Conservation (phyloP, 92 coral and sea anemone genomes). For the Epizoanthus scotinus region DNA sequence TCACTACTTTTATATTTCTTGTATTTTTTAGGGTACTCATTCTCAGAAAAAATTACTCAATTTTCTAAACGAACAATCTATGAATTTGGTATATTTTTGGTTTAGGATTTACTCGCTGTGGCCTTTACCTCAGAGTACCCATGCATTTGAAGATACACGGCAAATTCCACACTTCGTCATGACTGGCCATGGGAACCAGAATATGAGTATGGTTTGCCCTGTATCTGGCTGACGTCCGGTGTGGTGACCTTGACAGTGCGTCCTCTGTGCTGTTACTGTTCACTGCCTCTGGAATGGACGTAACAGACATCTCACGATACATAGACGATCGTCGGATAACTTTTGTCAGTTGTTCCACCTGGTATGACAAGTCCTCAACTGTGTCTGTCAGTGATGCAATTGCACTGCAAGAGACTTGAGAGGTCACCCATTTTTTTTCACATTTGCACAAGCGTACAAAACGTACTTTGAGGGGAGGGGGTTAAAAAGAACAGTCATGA, state of each 20-base stretch:
- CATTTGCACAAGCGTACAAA: no score
- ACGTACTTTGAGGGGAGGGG: no score
- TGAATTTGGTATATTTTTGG: no score
- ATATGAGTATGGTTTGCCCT: slow-evolving; percentile 57
- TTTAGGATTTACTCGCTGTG: not conserved
- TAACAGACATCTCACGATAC: slow-evolving; percentile 83
- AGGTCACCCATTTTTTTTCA: no score
- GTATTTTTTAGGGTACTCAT: no score
- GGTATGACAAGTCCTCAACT: slow-evolving; percentile 86
- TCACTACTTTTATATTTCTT: no score
- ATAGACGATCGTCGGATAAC: slow-evolving; percentile 79
- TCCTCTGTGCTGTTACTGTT: slow-evolving; percentile 85
- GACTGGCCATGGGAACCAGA: slow-evolving; percentile 77
- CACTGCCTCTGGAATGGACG: slow-evolving; percentile 89
- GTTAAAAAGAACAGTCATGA: no score
- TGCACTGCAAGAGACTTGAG: slow-evolving; percentile 47
- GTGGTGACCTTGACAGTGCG: slow-evolving; percentile 64
- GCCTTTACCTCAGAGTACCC: slow-evolving; percentile 91
- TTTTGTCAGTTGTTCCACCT: slow-evolving; percentile 82
- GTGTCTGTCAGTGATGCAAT: slow-evolving; percentile 88
- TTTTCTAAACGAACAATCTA: no score
- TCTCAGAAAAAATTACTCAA: no score
- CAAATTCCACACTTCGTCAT: slow-evolving; percentile 87
- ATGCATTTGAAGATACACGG: slow-evolving; percentile 97
- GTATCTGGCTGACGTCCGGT: slow-evolving; percentile 63